Conservation (phyloP, 2,113 vertebrate genomes). For the Ctenomys sociabilis region DNA sequence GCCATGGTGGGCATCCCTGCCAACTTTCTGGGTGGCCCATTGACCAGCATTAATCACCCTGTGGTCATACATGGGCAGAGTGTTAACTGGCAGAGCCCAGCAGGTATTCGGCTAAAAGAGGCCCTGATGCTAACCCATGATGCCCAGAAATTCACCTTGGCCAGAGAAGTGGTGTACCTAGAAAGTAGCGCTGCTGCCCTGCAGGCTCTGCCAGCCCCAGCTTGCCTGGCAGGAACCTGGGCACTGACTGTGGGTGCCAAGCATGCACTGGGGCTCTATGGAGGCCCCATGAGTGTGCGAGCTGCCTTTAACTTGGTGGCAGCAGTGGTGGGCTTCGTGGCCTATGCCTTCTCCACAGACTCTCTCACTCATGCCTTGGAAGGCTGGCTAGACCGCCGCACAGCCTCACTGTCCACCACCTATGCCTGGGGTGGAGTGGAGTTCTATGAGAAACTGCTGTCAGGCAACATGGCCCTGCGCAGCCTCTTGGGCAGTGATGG, state of each 20-base stretch:
- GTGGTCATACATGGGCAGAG: slow-evolving; percentile 89
- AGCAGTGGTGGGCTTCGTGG: slow-evolving; percentile 85
- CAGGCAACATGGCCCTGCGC: slow-evolving; percentile 90
- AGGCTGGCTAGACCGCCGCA: slow-evolving; percentile 88
- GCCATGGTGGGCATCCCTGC: slow-evolving; percentile 92
- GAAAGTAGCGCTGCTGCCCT: slow-evolving; percentile 85
- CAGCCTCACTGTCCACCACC: slow-evolving; percentile 88
- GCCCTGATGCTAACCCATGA: slow-evolving; percentile 89
- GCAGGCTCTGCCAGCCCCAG: slow-evolving; percentile 87
- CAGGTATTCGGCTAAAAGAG: slow-evolving; percentile 87
- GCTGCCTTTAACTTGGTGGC: slow-evolving; percentile 86
- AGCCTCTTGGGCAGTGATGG: slow-evolving; percentile 91
- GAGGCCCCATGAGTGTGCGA: slow-evolving; percentile 84
- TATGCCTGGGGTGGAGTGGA: slow-evolving; percentile 93
- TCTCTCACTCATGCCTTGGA: slow-evolving; percentile 90
- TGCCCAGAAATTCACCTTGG: slow-evolving; percentile 94
- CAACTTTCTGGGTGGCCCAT: slow-evolving; percentile 88
- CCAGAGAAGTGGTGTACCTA: slow-evolving; percentile 90
- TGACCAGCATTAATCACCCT: slow-evolving; percentile 84
- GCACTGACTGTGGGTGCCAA: slow-evolving; percentile 88
- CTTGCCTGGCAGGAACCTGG: slow-evolving; percentile 90
- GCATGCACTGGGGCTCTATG: slow-evolving; percentile 89
- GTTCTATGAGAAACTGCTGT: slow-evolving; percentile 95
- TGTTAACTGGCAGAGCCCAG: slow-evolving; percentile 89
- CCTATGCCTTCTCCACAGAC: slow-evolving; percentile 88